These are phyloP conservation scores for Amphiura filiformis DNA, from an alignment of 35 echinoderm and acorn worm species.

Conservation along the genomic window DNA sequence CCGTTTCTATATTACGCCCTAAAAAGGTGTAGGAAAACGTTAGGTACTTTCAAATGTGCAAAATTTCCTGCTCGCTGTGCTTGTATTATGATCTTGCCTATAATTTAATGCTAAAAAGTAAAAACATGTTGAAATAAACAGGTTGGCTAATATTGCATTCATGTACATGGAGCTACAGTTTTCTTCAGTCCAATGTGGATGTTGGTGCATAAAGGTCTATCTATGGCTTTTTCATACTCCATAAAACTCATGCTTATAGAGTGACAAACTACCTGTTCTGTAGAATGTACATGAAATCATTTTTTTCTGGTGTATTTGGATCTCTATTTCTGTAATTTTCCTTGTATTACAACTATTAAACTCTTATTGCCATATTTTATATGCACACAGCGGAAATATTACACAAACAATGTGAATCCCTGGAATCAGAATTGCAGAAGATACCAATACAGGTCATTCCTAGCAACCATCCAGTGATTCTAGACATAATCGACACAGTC, in stretches of 20 bases:
- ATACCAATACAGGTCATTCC: not conserved
- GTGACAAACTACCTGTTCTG: no score
- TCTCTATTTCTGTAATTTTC: not conserved
- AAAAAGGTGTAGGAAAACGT: no score
- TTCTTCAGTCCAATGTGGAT: not conserved
- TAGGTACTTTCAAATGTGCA: no score
- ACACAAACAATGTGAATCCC: not conserved
- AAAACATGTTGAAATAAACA: not conserved
- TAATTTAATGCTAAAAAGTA: not conserved
- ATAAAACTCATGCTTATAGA: not conserved
- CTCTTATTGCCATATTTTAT: not conserved
- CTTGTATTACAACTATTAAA: not conserved
- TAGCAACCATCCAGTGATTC: constrained; percentile 10
- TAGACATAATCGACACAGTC: not conserved
- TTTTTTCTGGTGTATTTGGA: no score
- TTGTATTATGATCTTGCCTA: not conserved
- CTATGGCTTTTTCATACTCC: not conserved
- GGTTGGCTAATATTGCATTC: not conserved
- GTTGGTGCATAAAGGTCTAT: not conserved
- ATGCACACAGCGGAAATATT: not conserved
- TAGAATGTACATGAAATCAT: no score
- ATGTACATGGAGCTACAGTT: no score
- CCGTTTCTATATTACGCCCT: no score
- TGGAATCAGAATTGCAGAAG: not conserved
- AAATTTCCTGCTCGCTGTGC: no score